Percentiles rank a stretch among this genome's conserved stretches.
phyloP scores from a whole-genome alignment of 2,113 vertebrate species.

The Azemiops feae region DNA sequence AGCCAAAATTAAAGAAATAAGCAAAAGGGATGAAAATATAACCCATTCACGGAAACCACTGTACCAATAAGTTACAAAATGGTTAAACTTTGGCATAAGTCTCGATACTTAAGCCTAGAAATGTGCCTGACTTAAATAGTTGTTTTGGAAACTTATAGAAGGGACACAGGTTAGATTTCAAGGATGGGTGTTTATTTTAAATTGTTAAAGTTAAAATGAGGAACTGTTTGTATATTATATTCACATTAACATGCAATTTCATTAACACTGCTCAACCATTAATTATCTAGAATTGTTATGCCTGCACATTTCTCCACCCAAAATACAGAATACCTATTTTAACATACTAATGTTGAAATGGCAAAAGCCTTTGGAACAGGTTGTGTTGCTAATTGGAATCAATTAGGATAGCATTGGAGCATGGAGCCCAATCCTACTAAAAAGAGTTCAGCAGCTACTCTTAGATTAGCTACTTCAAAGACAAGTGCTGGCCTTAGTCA shows the following conservation, averaged over 20 bases:
- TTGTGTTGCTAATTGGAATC: not conserved
- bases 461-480: not conserved
- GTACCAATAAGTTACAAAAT: too few species aligned
- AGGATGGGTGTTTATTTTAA: not conserved
- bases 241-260: not conserved
- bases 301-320: not conserved
- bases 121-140: not conserved
- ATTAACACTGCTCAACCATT: not conserved
- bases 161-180: not conserved
- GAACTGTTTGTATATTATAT: not conserved
- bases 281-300: not conserved
- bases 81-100: not conserved
- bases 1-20: not conserved
- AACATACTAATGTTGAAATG: not conserved
- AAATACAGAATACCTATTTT: not conserved
- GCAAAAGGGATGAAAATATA: not conserved
- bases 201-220: not conserved
- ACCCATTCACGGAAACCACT: not conserved
- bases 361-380: not conserved
- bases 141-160: not conserved
- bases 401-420: not conserved
- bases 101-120: not conserved
- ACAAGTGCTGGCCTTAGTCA: not conserved
- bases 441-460: not conserved
- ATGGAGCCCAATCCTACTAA: not conserved